A percentile compares a stretch with the other conserved stretches of the same genome.
These are phyloP conservation scores for Colostygia pectinataria DNA, from an alignment of 2,888 invertebrate genomes.

Conservation along the genomic window DNA sequence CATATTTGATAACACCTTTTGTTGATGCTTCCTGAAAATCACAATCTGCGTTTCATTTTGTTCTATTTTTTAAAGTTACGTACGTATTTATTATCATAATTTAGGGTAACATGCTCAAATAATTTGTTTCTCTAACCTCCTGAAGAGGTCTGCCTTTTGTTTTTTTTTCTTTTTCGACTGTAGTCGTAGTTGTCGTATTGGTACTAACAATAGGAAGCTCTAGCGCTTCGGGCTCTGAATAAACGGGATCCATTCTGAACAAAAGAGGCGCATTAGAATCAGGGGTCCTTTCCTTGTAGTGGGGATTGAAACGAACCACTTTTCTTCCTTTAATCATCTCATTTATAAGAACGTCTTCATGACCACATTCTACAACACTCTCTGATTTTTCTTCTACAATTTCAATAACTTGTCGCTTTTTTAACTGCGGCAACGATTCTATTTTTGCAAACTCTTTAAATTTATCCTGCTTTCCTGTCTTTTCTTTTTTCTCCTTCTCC, in stretches of 20 bases:
- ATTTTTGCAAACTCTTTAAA: slow-evolving; percentile 26
- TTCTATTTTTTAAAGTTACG: no score
- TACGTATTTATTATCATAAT: no score
- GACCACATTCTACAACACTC: slow-evolving; percentile 40
- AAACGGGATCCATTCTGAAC: neutral
- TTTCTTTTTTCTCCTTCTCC: slow-evolving; percentile 16
- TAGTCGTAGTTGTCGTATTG: neutral
- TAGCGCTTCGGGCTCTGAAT: neutral
- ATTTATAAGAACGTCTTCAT: slow-evolving; percentile 2
- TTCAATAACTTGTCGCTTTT: slow-evolving; percentile 14
- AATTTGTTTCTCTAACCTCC: slow-evolving; percentile 5
- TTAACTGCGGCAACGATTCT: slow-evolving; percentile 30
- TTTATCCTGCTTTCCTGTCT: slow-evolving; percentile 18
- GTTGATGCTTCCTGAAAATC: slow-evolving; percentile 20
- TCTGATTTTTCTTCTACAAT: slow-evolving; percentile 28
- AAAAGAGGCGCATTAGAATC: slow-evolving; percentile 1
- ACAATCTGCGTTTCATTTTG: no score
- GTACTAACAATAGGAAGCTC: neutral
- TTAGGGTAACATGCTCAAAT: no score
- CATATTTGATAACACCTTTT: slow-evolving; percentile 41
- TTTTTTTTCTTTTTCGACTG: neutral
- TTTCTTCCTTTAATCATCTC: slow-evolving; percentile 43
- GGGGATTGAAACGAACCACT: slow-evolving; percentile 33
- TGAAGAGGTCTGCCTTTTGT: neutral
- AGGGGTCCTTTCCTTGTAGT: slow-evolving; percentile 9